Evolutionary conservation across 2,113 vertebrate species (phyloP).

Genomic region (Salvator merianae): DNA sequence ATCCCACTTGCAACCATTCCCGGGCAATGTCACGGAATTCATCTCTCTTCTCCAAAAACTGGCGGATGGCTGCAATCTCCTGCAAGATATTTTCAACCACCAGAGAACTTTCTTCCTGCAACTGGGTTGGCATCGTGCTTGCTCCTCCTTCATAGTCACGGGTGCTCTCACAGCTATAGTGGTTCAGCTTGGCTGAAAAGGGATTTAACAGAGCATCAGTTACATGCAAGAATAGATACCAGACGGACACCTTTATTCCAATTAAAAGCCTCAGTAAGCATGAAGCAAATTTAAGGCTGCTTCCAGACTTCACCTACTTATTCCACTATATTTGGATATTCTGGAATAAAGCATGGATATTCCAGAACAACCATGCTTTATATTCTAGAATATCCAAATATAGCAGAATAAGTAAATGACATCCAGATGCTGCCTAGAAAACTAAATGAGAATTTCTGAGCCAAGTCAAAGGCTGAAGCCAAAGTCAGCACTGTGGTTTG

Average conservation of each 20-base stretch:
- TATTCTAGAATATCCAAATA: too few relatives aligned
- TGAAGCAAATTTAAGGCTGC: too few relatives aligned
- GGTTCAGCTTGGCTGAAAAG: slow-evolving; percentile 76
- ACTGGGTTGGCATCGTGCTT: slow-evolving; percentile 41
- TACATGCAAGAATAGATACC: background rate
- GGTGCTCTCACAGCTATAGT: slow-evolving; percentile 70
- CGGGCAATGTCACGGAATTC: slow-evolving; percentile 82
- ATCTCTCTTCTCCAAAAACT: slow-evolving; percentile 87
- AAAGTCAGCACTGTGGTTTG: too few relatives aligned
- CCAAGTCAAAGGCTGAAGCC: too few relatives aligned
- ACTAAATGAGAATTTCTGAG: too few relatives aligned
- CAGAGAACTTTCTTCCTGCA: slow-evolving; percentile 56
- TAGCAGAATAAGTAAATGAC: too few relatives aligned
- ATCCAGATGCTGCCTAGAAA: too few relatives aligned
- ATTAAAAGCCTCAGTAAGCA: too few relatives aligned
- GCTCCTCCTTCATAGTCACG: slow-evolving; percentile 62
- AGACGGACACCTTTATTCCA: background rate
- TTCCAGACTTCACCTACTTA: too few relatives aligned
- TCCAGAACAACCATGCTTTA: too few relatives aligned
- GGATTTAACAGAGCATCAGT: accelerated
- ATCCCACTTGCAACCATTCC: slow-evolving; percentile 95
- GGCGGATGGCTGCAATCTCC: slow-evolving; percentile 84
- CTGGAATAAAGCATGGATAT: too few relatives aligned
- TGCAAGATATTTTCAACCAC: slow-evolving; percentile 80
- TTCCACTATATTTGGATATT: too few relatives aligned